Evolutionary conservation across 1,140 invertebrate species (phyloP).

Genomic region (Nephotettix cincticeps): DNA sequence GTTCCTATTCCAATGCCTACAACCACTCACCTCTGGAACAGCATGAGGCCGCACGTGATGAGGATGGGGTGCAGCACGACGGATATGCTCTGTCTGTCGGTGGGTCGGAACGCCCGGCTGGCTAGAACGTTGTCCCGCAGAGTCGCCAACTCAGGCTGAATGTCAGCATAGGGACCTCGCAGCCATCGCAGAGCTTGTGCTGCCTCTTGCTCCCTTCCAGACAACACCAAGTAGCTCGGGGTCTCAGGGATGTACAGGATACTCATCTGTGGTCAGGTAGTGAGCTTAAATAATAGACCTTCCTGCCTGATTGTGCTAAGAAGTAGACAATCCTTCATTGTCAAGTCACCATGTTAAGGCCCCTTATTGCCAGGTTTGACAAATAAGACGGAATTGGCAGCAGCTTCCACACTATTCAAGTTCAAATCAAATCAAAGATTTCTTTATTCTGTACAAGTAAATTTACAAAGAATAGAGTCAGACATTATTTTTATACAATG

Average conservation of each 20-base stretch:
- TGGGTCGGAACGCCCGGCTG: slow-evolving; percentile 34
- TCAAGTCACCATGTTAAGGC: too few relatives aligned
- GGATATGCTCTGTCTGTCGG: slow-evolving; percentile 51
- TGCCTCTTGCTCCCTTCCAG: slow-evolving; percentile 75
- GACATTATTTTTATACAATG: too few relatives aligned
- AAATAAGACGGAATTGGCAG: too few relatives aligned
- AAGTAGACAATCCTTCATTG: too few relatives aligned
- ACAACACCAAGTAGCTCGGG: slow-evolving; percentile 72
- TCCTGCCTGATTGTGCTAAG: too few relatives aligned
- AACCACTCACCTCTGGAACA: slow-evolving; percentile 65
- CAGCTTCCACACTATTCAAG: too few relatives aligned
- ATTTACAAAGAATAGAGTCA: too few relatives aligned
- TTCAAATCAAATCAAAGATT: too few relatives aligned
- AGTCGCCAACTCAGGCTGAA: slow-evolving; percentile 64
- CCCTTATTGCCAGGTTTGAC: too few relatives aligned
- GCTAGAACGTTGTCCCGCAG: slow-evolving; percentile 64
- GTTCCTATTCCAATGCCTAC: too few relatives aligned
- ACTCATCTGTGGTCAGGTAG: slow-evolving; percentile 42
- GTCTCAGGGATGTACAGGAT: slow-evolving; percentile 79
- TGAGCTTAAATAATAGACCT: too few relatives aligned
- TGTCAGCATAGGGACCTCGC: slow-evolving; percentile 68
- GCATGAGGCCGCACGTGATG: slow-evolving; percentile 80
- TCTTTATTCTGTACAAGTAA: too few relatives aligned
- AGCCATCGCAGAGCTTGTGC: slow-evolving; percentile 71
- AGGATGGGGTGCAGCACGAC: slow-evolving; percentile 66